Conservation (phyloP, 2,888 invertebrate species). For the Chymomyza amoena region DNA sequence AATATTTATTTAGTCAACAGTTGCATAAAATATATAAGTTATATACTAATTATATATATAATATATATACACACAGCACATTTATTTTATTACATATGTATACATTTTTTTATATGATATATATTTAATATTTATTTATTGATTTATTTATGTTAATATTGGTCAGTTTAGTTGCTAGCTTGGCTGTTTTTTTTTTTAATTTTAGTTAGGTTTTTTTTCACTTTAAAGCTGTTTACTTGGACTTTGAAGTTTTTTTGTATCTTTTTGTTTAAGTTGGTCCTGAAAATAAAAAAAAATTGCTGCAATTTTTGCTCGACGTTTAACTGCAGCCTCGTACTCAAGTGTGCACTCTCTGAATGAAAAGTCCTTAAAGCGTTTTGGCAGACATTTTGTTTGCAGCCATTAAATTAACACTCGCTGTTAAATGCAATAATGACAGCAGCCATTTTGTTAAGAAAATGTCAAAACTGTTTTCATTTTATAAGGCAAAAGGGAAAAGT, state of each 20-base stretch:
- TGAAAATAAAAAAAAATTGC: constrained; percentile 32
- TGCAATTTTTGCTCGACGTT: neutral
- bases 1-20: constrained; percentile 11
- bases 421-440: neutral
- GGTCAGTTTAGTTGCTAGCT: constrained; percentile 24
- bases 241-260: constrained; percentile 13
- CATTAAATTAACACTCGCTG: neutral
- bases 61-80: constrained; percentile 38
- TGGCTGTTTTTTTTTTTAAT: constrained; percentile 20
- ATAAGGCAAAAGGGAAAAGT: neutral
- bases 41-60: constrained; percentile 1
- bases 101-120: constrained; percentile 39
- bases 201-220: neutral
- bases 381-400: neutral
- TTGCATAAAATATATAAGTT: neutral
- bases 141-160: constrained; percentile 9
- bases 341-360: constrained; percentile 26
- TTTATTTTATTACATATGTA: constrained; percentile 24
- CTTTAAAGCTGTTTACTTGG: constrained; percentile 47
- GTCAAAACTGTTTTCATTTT: neutral
- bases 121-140: constrained; percentile 9
- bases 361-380: neutral
- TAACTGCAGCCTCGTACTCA: constrained; percentile 26
- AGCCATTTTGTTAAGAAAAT: neutral
- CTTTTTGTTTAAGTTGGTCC: constrained; percentile 34